Evolutionary conservation across 2,113 vertebrate genomes (phyloP).

Genomic region (Lichenostomus cassidix): DNA sequence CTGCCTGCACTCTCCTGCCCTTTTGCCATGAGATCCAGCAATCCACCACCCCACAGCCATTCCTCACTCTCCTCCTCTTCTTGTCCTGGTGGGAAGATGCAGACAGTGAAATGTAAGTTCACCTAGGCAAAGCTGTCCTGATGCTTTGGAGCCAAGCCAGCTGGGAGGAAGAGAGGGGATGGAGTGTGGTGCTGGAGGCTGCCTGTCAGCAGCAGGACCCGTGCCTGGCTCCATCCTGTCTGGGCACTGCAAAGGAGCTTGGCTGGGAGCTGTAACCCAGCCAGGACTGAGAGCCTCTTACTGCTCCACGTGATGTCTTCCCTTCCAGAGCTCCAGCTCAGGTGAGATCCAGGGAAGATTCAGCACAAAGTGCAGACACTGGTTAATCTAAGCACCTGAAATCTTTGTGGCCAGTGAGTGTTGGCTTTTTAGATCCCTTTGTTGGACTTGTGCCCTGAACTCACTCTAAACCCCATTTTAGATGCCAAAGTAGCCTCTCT

Average conservation of each 20-base stretch:
- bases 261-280: neutral
- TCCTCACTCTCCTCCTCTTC: neutral
- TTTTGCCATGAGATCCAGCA: neutral
- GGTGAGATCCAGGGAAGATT: slow-evolving; percentile 17
- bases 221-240: neutral
- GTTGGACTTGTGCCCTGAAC: slow-evolving; percentile 6
- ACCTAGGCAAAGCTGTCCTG: neutral
- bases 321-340: neutral
- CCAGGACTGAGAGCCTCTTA: neutral
- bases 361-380: neutral
- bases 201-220: neutral
- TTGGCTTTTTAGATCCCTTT: neutral
- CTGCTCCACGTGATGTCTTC: neutral
- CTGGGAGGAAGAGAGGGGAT: neutral
- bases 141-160: neutral
- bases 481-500: neutral
- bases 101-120: neutral
- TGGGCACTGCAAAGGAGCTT: neutral
- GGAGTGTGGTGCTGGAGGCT: neutral
- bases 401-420: neutral
- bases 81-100: neutral
- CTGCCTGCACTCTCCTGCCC: neutral
- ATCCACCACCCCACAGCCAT: accelerated
- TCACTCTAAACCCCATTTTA: neutral
- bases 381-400: neutral